Evolutionary conservation across 2,888 invertebrate species (phyloP).

Genomic region (Netelia melanura): DNA sequence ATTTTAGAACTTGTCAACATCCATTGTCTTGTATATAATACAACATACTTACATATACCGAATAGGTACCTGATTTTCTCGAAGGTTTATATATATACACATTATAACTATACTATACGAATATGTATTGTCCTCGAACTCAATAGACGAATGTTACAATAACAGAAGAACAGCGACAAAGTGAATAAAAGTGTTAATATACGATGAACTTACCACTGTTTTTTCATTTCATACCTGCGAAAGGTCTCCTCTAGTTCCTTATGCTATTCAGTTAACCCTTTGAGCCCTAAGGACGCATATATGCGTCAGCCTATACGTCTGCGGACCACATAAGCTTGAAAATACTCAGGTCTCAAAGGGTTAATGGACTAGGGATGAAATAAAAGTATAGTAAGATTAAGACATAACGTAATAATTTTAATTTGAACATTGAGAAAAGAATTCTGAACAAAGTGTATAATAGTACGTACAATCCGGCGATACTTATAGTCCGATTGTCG

Average conservation of each 20-base stretch:
- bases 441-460: slow-evolving; percentile 42
- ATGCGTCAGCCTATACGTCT: too few relatives aligned
- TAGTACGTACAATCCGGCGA: slow-evolving; percentile 40
- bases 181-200: slow-evolving; percentile 57
- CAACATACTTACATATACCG: slow-evolving; percentile 52
- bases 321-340: too few relatives aligned
- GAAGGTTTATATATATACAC: slow-evolving; percentile 65
- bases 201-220: slow-evolving; percentile 14
- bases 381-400: slow-evolving; percentile 30
- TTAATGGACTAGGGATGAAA: neutral
- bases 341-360: too few relatives aligned
- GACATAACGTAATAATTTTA: slow-evolving; percentile 67
- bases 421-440: slow-evolving; percentile 59
- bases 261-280: neutral
- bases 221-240: neutral
- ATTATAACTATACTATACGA: slow-evolving; percentile 23
- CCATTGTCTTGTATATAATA: slow-evolving; percentile 64
- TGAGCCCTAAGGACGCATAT: too few relatives aligned
- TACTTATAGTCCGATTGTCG: slow-evolving; percentile 6
- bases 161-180: slow-evolving; percentile 22
- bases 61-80: slow-evolving; percentile 67
- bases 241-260: neutral
- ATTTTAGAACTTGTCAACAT: slow-evolving; percentile 58
- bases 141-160: slow-evolving; percentile 62
- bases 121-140: slow-evolving; percentile 61